phyloP scores from a whole-genome alignment of 2,888 invertebrate genomes.

The Drosophila diplacantha region DNA sequence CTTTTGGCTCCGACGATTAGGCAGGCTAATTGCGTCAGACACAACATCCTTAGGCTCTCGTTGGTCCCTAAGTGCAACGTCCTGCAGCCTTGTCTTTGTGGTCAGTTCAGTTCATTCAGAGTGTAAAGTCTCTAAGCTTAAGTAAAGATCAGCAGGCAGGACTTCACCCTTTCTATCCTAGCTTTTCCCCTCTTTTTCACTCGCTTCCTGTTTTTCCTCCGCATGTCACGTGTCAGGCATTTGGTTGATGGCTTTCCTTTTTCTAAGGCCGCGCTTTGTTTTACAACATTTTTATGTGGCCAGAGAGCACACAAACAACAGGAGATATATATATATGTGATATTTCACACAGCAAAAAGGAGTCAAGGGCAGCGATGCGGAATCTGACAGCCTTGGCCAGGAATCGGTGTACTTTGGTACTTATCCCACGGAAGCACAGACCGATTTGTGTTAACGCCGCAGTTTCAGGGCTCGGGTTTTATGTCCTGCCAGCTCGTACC shows the following conservation, averaged over 20 bases:
- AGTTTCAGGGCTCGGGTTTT: slow-evolving; percentile 1
- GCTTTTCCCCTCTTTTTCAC: neutral
- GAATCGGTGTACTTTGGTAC: neutral
- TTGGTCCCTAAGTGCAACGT: neutral
- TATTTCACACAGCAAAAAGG: slow-evolving; percentile 43
- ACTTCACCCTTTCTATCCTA: neutral
- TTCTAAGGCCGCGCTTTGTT: slow-evolving; percentile 35
- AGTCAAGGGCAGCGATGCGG: slow-evolving; percentile 49
- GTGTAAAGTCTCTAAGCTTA: neutral
- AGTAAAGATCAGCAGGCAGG: neutral
- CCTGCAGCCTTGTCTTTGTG: neutral
- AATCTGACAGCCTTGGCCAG: slow-evolving; percentile 34
- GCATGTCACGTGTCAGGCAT: slow-evolving; percentile 20
- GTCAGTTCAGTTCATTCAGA: neutral
- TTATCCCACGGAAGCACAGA: neutral
- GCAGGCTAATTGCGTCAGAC: slow-evolving; percentile 1
- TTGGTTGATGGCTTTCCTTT: slow-evolving; percentile 18
- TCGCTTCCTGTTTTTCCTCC: neutral
- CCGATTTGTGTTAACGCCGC: slow-evolving; percentile 25
- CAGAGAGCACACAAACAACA: slow-evolving; percentile 9
- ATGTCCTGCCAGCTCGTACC: slow-evolving; percentile 4
- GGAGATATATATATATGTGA: too few relatives aligned
- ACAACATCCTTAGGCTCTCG: neutral
- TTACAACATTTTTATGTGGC: slow-evolving; percentile 58
- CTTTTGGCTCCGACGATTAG: neutral